Base-by-base conservation (phyloP, 2,888 invertebrate species). In the Nomada ferruginata region DNA sequence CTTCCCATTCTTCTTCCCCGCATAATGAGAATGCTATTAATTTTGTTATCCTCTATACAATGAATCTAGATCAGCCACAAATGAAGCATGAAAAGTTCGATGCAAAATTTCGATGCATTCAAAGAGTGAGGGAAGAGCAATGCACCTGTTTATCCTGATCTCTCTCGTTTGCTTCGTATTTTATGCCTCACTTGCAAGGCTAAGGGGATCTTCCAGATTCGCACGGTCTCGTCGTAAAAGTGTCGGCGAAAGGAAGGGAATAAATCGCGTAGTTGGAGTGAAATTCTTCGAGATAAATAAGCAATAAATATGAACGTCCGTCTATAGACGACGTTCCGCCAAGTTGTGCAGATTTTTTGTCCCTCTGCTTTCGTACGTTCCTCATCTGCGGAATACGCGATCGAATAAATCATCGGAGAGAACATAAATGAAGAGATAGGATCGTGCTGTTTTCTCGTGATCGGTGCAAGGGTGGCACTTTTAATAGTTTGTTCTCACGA, bases 401-500 rank as follows among this genome's bases (percentile, higher is more conserved):
- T 36, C 36, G 36, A 36, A 36, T 47, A 68, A 78, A 73, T 80
- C 68, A 80, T 5, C 26, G 47, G 29, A 57, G 61, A 13, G 26
- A 57, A 68, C 63, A 73, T 59, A 57, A 20, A 42, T 29, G 72
- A 72, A 44, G 26, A 26, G 60, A 72, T 61, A 61, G 52, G 55
- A 80, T 63, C 57, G 52, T 20, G 75, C 65, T 52, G 52, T 55
- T 76, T 63, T 7, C 61, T 18, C 66, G 23, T 53, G 68, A 82
- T 76, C 57, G 66, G 29, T 42, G 42, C 50, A 52, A 36, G 52
- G 50, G 69, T 83, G 82, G 61, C 69, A 70, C 64, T 73, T 74
- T 76, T 76, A 75, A 86, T 75, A 69, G 61, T 65, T 71, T 76
- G 84, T 87, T 88, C 88, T 79, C 88, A 85, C 85, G 86, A 71